Conservation (phyloP, 2,797 vertebrate genomes). For the Picus viridis region DNA sequence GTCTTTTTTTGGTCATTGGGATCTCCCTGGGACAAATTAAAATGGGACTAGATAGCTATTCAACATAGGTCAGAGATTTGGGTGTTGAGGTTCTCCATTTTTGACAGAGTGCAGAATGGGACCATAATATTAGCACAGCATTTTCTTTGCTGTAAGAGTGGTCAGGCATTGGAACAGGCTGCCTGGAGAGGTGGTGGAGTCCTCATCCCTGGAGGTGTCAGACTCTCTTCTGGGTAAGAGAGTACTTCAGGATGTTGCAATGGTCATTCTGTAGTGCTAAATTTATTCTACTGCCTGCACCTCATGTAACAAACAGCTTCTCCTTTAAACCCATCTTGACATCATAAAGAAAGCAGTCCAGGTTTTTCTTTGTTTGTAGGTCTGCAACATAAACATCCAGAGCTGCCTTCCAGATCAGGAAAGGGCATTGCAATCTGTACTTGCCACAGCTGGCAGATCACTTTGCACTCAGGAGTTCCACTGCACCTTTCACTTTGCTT, state of each 20-base stretch:
- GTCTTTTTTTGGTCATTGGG: background rate
- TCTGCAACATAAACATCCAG: slow-evolving; percentile 43
- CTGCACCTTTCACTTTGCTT: slow-evolving; percentile 48
- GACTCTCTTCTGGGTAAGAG: background rate
- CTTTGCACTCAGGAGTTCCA: slow-evolving; percentile 33
- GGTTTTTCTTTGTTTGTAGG: slow-evolving; percentile 28
- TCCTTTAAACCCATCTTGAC: background rate
- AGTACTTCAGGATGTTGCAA: background rate
- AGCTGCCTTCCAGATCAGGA: slow-evolving; percentile 7
- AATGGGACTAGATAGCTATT: background rate
- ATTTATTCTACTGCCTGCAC: slow-evolving; percentile 19
- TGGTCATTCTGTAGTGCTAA: background rate
- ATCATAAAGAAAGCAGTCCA: slow-evolving; percentile 15
- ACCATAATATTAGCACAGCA: background rate
- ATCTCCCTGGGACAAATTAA: background rate
- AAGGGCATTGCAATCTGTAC: slow-evolving; percentile 52
- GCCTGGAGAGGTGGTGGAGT: too few relatives aligned
- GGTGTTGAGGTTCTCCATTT: background rate
- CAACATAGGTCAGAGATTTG: background rate
- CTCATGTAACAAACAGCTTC: background rate
- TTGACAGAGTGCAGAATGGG: background rate
- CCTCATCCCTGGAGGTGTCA: too few relatives aligned
- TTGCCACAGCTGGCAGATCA: background rate
- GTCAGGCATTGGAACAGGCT: too few relatives aligned
- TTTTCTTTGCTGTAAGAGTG: too few relatives aligned